Percentiles rank a stretch among this genome's conserved stretches.
Conservation (phyloP, 2,888 invertebrate species). For the Drosophila yooni region DNA sequence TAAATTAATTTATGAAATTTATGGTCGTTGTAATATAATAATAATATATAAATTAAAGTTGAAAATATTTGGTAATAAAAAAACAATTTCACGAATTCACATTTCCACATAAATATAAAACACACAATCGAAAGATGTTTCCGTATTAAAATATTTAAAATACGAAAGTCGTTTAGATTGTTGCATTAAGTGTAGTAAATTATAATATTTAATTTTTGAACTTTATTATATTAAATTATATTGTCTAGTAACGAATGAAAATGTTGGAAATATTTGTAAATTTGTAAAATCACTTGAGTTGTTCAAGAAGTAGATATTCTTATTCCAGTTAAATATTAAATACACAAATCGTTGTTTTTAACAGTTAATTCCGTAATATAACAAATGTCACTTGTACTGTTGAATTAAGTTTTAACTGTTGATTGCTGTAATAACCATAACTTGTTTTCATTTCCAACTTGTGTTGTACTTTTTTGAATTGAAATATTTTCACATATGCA, state of each 20-base stretch:
- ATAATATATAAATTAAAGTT: background rate
- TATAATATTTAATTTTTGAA: background rate
- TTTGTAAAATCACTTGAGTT: background rate
- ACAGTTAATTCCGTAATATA: background rate
- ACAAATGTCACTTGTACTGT: background rate
- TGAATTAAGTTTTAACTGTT: background rate
- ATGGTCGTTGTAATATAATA: too few relatives aligned
- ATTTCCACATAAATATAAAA: background rate
- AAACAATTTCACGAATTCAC: too few relatives aligned
- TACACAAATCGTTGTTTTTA: background rate
- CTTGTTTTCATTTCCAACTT: background rate
- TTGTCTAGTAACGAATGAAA: background rate
- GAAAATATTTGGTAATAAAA: background rate
- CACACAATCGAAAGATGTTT: background rate
- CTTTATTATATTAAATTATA: background rate
- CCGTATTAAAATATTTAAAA: background rate
- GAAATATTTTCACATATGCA: background rate
- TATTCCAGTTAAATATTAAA: background rate
- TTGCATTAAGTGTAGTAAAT: background rate
- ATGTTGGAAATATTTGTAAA: background rate
- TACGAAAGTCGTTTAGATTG: background rate
- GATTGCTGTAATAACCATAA: background rate
- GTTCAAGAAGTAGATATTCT: background rate
- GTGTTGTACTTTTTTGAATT: background rate
- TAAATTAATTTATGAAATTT: too few relatives aligned